A percentile compares a stretch with the other conserved stretches of the same genome.
Evolutionary conservation across 2,797 vertebrate species (phyloP).

Genomic region (Pangasius krempfi): DNA sequence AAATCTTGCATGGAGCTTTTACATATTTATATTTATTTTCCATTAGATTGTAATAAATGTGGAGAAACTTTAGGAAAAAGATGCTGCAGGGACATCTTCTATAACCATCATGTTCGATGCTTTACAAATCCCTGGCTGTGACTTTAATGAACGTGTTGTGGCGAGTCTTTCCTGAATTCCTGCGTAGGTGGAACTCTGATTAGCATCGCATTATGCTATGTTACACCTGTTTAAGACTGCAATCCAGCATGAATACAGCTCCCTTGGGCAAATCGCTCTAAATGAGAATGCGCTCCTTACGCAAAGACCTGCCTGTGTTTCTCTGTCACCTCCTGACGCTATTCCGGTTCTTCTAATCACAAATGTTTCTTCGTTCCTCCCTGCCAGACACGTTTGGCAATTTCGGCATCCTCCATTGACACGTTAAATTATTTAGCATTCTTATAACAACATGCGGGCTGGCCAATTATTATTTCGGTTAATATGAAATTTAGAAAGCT

Average conservation of each 20-base stretch:
- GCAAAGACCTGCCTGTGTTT: background rate
- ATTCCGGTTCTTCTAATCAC: background rate
- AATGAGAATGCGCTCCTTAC: background rate
- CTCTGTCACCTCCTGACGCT: conserved; percentile 1
- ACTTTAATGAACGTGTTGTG: conserved; percentile 1
- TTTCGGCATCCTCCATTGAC: conserved; percentile 52
- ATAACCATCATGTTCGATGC: background rate
- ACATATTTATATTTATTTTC: background rate
- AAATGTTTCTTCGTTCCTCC: conserved; percentile 17
- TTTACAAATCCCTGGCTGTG: conserved; percentile 7
- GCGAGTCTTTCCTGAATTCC: conserved; percentile 22
- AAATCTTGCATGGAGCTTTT: too few species aligned
- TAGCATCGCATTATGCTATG: conserved; percentile 12
- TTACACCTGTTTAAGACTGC: conserved; percentile 31
- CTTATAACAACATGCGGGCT: conserved; percentile 53
- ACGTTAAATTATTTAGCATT: conserved; percentile 55
- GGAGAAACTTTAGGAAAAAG: background rate
- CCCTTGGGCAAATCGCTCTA: background rate
- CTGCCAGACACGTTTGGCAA: conserved; percentile 40
- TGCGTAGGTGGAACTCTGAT: conserved; percentile 19
- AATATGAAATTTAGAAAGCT: conserved; percentile 50
- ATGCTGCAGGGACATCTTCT: background rate
- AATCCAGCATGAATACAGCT: conserved; percentile 14
- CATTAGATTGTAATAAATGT: background rate
- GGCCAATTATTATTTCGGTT: conserved; percentile 53